A percentile compares a stretch with the other conserved stretches of the same genome.
These are phyloP conservation scores for Struthio camelus DNA, from an alignment of 2,113 vertebrate species.

Conservation along the genomic window DNA sequence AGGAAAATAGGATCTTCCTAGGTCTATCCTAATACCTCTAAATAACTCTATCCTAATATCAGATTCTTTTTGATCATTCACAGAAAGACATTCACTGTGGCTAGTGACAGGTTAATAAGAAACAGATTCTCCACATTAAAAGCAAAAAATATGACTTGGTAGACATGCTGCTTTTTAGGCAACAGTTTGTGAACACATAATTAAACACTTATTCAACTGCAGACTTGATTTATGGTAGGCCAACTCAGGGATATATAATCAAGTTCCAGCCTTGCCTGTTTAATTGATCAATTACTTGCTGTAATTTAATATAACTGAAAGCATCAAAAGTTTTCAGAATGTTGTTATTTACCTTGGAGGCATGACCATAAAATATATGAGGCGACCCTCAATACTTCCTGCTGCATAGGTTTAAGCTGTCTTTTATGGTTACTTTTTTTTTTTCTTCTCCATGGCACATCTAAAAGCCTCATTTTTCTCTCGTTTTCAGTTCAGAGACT, in stretches of 20 bases:
- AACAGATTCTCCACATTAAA: neutral
- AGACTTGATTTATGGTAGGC: conserved; percentile 35
- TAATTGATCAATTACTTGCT: neutral
- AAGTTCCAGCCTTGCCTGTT: neutral
- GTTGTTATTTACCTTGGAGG: neutral
- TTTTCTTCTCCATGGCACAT: neutral
- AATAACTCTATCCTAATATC: neutral
- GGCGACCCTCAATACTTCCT: neutral
- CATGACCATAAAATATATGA: neutral
- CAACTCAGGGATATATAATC: neutral
- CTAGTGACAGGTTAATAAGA: neutral
- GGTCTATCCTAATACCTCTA: neutral
- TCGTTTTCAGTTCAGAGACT: neutral
- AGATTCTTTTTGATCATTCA: neutral
- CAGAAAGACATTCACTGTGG: neutral
- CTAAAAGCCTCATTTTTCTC: neutral
- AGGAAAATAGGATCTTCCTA: neutral
- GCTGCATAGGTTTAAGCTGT: neutral
- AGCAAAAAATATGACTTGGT: neutral
- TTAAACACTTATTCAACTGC: neutral
- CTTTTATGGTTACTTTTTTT: neutral
- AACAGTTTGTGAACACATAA: conserved; percentile 4
- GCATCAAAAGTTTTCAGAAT: neutral
- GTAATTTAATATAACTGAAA: conserved; percentile 33
- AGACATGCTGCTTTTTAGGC: neutral